A percentile compares a stretch with the other conserved stretches of the same genome.
Conservation (phyloP, 2,888 invertebrate species). For the Yponomeuta malinellus region DNA sequence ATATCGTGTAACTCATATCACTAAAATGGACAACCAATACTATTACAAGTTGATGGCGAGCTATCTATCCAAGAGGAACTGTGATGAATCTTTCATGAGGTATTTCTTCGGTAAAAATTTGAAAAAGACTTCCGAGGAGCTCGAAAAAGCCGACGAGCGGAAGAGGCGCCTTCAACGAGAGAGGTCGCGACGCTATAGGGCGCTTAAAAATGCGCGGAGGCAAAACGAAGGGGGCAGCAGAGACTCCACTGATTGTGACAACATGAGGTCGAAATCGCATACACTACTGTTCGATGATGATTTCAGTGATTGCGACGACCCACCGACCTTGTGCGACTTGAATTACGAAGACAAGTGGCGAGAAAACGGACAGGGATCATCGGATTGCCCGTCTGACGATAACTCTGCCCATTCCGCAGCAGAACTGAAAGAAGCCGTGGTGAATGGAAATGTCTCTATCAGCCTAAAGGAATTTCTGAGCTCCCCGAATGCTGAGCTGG, state of each 20-base stretch:
- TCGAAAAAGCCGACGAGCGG: slow-evolving; percentile 65
- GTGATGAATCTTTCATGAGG: slow-evolving; percentile 70
- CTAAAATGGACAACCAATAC: slow-evolving; percentile 63
- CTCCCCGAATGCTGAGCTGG: slow-evolving; percentile 63
- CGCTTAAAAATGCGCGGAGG: slow-evolving; percentile 62
- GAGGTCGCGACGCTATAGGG: slow-evolving; percentile 61
- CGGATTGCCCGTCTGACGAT: slow-evolving; percentile 64
- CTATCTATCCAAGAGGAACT: slow-evolving; percentile 67
- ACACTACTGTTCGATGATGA: slow-evolving; percentile 49
- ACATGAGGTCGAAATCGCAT: slow-evolving; percentile 42
- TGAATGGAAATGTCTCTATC: slow-evolving; percentile 38
- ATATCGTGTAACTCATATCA: background rate
- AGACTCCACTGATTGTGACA: slow-evolving; percentile 39
- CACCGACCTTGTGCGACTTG: slow-evolving; percentile 63
- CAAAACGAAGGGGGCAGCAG: slow-evolving; percentile 56
- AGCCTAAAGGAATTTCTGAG: slow-evolving; percentile 58
- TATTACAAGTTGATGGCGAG: slow-evolving; percentile 70
- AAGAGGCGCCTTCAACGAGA: slow-evolving; percentile 64
- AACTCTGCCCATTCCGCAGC: slow-evolving; percentile 60
- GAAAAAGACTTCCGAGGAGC: slow-evolving; percentile 64
- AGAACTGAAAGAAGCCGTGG: slow-evolving; percentile 39
- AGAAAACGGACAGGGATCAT: slow-evolving; percentile 39
- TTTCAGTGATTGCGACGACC: slow-evolving; percentile 60
- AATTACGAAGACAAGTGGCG: slow-evolving; percentile 60
- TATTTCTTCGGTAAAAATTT: slow-evolving; percentile 68